These are phyloP conservation scores for Psilopogon haemacephalus DNA, from an alignment of 2,113 vertebrate species.

Conservation along the genomic window DNA sequence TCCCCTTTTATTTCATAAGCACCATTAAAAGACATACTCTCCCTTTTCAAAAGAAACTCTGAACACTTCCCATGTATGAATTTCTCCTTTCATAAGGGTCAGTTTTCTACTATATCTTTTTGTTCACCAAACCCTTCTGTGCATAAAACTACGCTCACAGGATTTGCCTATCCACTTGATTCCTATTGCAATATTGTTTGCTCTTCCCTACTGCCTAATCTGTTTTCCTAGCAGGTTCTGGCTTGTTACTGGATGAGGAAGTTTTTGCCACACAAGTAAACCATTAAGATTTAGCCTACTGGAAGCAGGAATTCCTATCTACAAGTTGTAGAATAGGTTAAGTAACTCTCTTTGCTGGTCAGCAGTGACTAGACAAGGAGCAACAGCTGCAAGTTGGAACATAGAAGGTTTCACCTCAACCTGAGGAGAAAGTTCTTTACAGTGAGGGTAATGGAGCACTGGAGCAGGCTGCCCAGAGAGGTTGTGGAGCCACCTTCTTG, in stretches of 20 bases:
- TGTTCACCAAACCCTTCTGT: not conserved
- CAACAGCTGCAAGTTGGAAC: too few relatives aligned
- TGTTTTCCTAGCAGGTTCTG: not conserved
- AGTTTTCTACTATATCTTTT: not conserved
- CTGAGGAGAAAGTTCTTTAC: too few relatives aligned
- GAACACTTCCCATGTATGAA: not conserved
- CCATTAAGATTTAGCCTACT: not conserved
- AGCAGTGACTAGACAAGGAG: too few relatives aligned
- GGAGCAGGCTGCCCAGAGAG: too few relatives aligned
- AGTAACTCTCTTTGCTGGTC: too few relatives aligned
- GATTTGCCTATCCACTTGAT: not conserved
- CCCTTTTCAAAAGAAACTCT: not conserved
- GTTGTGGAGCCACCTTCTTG: too few relatives aligned
- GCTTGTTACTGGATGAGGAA: not conserved
- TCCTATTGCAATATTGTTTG: not conserved
- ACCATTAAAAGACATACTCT: not conserved
- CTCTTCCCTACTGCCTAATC: not conserved
- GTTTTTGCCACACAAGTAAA: not conserved
- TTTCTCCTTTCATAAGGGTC: not conserved
- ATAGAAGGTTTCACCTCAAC: too few relatives aligned
- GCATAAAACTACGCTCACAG: not conserved
- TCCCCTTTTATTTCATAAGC: not conserved
- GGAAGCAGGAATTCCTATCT: not conserved
- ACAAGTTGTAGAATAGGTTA: not conserved
- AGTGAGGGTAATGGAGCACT: too few relatives aligned